A percentile compares a stretch with the other conserved stretches of the same genome.
phyloP scores from a whole-genome alignment of 2,888 invertebrate species.

The Dolichomitus sp. region DNA sequence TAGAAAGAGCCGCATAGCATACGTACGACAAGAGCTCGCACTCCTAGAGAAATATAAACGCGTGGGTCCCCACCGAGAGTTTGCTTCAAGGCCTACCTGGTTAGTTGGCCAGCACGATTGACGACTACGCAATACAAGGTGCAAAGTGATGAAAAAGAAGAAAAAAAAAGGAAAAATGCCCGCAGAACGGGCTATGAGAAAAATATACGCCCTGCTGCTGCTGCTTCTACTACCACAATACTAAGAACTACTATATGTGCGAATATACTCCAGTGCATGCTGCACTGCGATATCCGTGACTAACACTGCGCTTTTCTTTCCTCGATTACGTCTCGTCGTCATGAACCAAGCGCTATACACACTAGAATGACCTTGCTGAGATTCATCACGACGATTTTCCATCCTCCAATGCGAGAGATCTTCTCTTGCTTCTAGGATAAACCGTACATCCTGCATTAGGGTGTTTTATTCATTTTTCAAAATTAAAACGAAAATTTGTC shows the following conservation, averaged over 20 bases:
- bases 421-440: constrained; percentile 45
- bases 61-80: constrained; percentile 81
- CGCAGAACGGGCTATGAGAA: constrained; percentile 50
- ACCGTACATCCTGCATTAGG: neutral
- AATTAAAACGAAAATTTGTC: too few relatives aligned
- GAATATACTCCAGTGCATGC: neutral
- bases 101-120: constrained; percentile 76
- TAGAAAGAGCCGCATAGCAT: constrained; percentile 53
- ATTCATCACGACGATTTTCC: constrained; percentile 62
- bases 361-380: constrained; percentile 56
- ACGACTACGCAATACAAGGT: constrained; percentile 75
- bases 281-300: constrained; percentile 35
- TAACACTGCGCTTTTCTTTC: constrained; percentile 56
- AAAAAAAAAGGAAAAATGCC: constrained; percentile 50
- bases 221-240: neutral
- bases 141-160: constrained; percentile 70
- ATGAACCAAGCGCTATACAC: constrained; percentile 19
- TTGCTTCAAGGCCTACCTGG: constrained; percentile 84
- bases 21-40: constrained; percentile 68
- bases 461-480: too few relatives aligned
- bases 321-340: constrained; percentile 52
- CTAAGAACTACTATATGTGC: neutral
- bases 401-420: constrained; percentile 44
- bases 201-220: constrained; percentile 53
- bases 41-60: constrained; percentile 67